Percentiles rank a stretch among this genome's conserved stretches.
Evolutionary conservation across 2,888 invertebrate species (phyloP).

Genomic region (Phlogophora meticulosa): DNA sequence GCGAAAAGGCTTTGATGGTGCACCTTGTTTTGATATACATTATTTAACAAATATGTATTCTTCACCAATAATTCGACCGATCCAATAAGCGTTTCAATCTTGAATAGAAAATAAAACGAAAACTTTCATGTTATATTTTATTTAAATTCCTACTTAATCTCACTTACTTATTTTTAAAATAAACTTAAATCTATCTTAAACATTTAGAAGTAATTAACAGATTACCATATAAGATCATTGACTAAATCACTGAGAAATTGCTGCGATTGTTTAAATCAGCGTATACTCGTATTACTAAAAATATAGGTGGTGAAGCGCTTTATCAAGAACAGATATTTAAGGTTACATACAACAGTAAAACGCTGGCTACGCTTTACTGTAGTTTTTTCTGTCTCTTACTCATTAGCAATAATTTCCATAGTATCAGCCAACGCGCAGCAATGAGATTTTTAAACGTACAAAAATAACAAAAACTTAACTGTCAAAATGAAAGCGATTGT

Average conservation of each 20-base stretch:
- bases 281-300: constrained; percentile 7
- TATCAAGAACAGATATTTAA: background rate
- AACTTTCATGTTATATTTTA: constrained; percentile 22
- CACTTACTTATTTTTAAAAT: constrained; percentile 9
- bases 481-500: constrained; percentile 7
- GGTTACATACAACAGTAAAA: background rate
- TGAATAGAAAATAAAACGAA: constrained; percentile 16
- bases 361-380: background rate
- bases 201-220: constrained; percentile 7
- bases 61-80: too few species aligned
- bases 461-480: too few species aligned
- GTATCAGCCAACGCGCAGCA: background rate
- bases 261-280: constrained; percentile 5
- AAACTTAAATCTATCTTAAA: background rate
- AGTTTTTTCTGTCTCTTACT: background rate
- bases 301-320: background rate
- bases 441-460: background rate
- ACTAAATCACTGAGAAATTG: constrained; percentile 33
- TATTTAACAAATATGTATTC: too few species aligned
- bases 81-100: too few species aligned
- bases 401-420: background rate
- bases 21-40: too few species aligned
- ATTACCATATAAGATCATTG: constrained; percentile 31
- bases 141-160: constrained; percentile 29
- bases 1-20: too few species aligned